These are phyloP conservation scores for Petrolisthes cinctipes DNA, from an alignment of 2,888 invertebrate genomes.

Conservation along the genomic window DNA sequence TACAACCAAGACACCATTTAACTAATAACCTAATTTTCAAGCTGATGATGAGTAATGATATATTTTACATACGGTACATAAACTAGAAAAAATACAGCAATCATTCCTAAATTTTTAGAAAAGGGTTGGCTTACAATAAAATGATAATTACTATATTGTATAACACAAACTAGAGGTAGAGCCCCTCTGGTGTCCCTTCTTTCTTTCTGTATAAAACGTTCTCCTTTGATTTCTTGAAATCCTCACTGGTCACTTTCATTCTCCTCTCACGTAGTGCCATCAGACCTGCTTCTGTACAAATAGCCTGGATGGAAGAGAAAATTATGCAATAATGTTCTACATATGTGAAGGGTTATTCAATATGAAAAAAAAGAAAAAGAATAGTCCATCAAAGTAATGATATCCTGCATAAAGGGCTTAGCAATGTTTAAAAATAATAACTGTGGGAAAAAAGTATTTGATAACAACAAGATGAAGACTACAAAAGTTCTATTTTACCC, in stretches of 20 bases:
- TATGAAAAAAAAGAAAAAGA: neutral
- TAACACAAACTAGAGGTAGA: constrained; percentile 83
- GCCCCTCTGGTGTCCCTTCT: constrained; percentile 98
- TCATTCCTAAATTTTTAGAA: no score
- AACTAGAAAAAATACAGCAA: neutral
- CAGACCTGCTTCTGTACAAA: constrained; percentile 98
- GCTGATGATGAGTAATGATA: neutral
- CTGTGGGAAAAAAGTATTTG: no score
- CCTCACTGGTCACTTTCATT: constrained; percentile 99
- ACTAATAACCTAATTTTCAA: neutral
- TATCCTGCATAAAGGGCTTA: no score
- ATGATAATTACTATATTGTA: neutral
- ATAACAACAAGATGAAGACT: no score
- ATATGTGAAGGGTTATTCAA: neutral
- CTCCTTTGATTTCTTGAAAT: constrained; percentile 99
- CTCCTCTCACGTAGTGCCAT: constrained; percentile 97
- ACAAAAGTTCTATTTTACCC: no score
- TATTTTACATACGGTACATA: no score
- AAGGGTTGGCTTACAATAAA: no score
- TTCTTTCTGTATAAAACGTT: constrained; percentile 99
- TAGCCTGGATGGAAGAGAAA: constrained; percentile 78
- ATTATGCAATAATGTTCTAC: neutral
- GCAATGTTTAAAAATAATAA: no score
- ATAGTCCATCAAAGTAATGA: neutral
- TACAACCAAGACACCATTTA: no score